Base-by-base conservation (phyloP, 2,888 invertebrate genomes). In the Ecliptopera silaceata region DNA sequence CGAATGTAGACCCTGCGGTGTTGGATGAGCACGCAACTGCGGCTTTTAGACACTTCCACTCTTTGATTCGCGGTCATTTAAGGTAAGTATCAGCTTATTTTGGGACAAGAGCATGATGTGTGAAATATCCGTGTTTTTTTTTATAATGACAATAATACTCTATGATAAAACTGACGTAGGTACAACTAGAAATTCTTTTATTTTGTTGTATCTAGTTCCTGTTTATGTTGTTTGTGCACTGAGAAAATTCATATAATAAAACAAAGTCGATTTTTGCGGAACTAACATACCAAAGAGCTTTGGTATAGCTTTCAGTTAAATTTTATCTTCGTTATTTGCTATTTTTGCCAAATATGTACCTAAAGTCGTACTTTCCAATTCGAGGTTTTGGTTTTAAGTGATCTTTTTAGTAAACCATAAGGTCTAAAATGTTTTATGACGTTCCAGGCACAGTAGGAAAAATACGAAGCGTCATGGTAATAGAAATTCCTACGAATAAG, bases 1-100 rank as follows among this genome's bases (percentile, higher is more conserved):
- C 93, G 0, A 81, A 83, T 26, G 93, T 95, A 0, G 92, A 95
- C 71, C 95, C 95, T 0, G 91, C 93, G 4, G 84, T 94, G 0
- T 77, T 95, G 47, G 94, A 95, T 63, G 95, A 94, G 64, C 95
- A 95, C 69, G 93, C 95, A 1, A 95, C 93, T 0, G 94, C 94
- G 5, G 95, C 95, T 4, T 95, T 94, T 77, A 92, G 95, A 83
- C 95, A 94, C 73, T 95, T 95, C 92, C 95, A 95, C 72, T 92
- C 94, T 0, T 84, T 94, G 42, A 95, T 95, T 61, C 93, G 94
- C 58, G 95, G 95, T 63, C 92, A 91, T 68, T 87, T 95, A 51
- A 92, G 94, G 95, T 95, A 88, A 87, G 93, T 36, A 36, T 1
- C 3, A 10, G 6, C 10, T 10, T 15, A 36, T 26, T 8, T 8